Evolutionary conservation across 2,888 invertebrate genomes (phyloP), one percentile per base, ranked within the genome.

Genomic region (Thymelicus lineola): DNA sequence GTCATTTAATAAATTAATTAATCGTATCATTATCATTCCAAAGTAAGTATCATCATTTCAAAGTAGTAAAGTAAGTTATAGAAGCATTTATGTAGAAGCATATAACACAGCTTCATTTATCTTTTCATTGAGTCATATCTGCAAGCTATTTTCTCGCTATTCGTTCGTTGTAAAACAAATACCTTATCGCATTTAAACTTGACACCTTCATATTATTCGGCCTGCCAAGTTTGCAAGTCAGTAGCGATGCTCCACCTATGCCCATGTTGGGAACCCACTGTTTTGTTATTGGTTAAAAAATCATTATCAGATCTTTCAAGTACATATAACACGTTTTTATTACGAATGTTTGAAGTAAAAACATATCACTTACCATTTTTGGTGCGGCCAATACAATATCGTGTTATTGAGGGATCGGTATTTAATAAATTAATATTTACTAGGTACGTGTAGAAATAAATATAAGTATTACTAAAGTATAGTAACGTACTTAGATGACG

Each of bases 341-440:
- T 20, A 17, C 46, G 28, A 7, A 62, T n/a, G 35, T 20, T 55
- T 58, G 42, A 36, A 38, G 50, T 35, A 42, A 63, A 61, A 69
- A 69, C 63, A 69, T 76, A 73, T 74, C 75, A 72, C 68, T 66
- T 64, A 60, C 75, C 80, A 76, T 77, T 79, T 80, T 80, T 71
- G 79, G 80, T 75, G 63, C 66, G n/a, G 66, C 77, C 76, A 77
- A 75, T 75, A 69, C 15, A 53, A 42, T 73, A 35, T 50, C 28
- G 28, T 28, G 12, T 62, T n/a, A 14, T 28, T 50, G 7, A 58
- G 14, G 36, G 36, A 58, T 58, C 15, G 36, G 53, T 28, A 55
- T 55, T 36, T 36, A 6, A 55, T 61, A 35, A 50, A 36, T 42
- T 42, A 4, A 4, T 42, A 42, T 0, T 12, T 12, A 42, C 7